phyloP scores from a whole-genome alignment of 2,888 invertebrate species.

The Hydriomena furcata region DNA sequence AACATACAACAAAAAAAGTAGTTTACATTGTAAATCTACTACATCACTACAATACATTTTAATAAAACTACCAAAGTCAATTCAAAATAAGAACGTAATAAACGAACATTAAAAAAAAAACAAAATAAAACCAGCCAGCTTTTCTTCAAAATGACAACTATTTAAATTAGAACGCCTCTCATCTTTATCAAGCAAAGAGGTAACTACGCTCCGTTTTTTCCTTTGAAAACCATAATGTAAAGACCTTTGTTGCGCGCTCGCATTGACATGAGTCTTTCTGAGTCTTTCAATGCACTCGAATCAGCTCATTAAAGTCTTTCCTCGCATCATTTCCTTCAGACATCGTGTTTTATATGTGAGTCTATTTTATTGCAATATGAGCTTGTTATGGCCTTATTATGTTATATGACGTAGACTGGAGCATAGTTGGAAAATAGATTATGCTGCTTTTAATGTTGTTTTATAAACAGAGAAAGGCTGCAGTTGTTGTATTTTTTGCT shows the following conservation, averaged over 20 bases:
- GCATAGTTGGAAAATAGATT: slow-evolving; percentile 9
- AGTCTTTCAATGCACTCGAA: slow-evolving; percentile 55
- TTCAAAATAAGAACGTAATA: slow-evolving; percentile 2
- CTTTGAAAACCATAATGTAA: slow-evolving; percentile 59
- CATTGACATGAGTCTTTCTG: slow-evolving; percentile 43
- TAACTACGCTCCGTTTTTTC: slow-evolving; percentile 49
- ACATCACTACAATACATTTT: too few relatives aligned
- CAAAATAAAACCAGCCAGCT: slow-evolving; percentile 16
- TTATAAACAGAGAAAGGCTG: slow-evolving; percentile 1
- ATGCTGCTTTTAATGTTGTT: slow-evolving; percentile 1
- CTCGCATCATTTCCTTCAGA: slow-evolving; percentile 65
- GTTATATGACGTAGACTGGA: slow-evolving; percentile 28
- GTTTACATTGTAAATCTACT: too few relatives aligned
- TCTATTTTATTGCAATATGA: slow-evolving; percentile 43
- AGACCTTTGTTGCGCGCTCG: slow-evolving; percentile 46
- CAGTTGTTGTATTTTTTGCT: not conserved
- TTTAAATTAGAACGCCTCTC: slow-evolving; percentile 34
- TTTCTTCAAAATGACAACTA: slow-evolving; percentile 22
- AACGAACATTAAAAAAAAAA: not conserved
- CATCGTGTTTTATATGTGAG: slow-evolving; percentile 52
- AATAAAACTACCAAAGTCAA: too few relatives aligned
- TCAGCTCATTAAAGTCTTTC: slow-evolving; percentile 69
- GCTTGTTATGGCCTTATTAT: slow-evolving; percentile 43
- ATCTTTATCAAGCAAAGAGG: slow-evolving; percentile 31
- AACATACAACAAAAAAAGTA: too few relatives aligned